Conservation (phyloP, 2,797 vertebrate genomes). For the Loris lydekkerianus region DNA sequence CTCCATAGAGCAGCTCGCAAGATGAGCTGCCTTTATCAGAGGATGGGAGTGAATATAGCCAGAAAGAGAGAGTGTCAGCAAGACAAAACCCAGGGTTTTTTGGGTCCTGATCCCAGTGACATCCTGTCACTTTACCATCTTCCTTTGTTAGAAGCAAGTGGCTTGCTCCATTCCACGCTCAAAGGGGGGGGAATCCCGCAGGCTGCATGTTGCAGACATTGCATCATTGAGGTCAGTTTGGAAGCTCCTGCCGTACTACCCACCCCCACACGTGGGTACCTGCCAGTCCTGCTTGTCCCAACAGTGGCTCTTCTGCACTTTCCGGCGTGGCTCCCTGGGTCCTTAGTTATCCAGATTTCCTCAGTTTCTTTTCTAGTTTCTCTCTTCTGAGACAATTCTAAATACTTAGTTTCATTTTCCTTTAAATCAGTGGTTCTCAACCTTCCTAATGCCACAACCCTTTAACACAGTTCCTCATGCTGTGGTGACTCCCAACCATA, state of each 20-base stretch:
- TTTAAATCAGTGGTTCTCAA: too few relatives aligned
- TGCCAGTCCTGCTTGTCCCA: background rate
- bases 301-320: background rate
- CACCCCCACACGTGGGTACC: rapidly evolving
- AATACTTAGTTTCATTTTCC: background rate
- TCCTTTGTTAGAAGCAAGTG: constrained; percentile 44
- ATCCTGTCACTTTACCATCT: background rate
- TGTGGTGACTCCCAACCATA: too few relatives aligned
- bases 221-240: background rate
- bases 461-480: too few relatives aligned
- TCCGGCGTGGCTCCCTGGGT: background rate
- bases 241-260: background rate
- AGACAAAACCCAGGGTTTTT: background rate
- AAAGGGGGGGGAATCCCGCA: background rate
- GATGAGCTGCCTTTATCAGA: background rate
- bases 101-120: background rate
- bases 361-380: constrained; percentile 22
- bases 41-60: background rate
- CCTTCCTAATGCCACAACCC: too few relatives aligned
- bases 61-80: background rate
- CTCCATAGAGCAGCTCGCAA: background rate
- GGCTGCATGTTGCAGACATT: background rate
- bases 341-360: background rate
- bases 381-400: background rate
- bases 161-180: background rate